Base-by-base conservation (phyloP, 1,140 invertebrate species). In the Pteromalus puparum region DNA sequence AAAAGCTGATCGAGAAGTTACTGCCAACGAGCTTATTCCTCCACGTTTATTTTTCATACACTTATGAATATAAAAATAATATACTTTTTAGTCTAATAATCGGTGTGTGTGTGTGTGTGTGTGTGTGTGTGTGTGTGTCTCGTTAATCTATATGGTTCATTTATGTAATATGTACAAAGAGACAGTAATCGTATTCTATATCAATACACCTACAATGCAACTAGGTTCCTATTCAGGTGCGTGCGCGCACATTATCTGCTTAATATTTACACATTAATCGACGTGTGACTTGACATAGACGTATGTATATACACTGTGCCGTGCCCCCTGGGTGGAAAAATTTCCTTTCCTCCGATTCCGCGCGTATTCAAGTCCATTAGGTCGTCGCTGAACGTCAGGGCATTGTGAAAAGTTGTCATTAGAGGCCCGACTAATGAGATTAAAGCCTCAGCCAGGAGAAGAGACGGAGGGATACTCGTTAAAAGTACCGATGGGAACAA, bases 131-230 rank as follows among this genome's bases (percentile, higher is more conserved):
- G 30, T 38, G 24, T 38, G 70, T 24, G 5, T 6, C n/a, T 74
- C 53, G 15, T 74, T 30, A 18, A 81, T 73, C 24, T 65, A 53
- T 53, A 75, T 74, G 18, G 12, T 7, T 74, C n/a, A 28, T 82
- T 72, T 26, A 18, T 48, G 15, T 48, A 0, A 5, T 61, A 9
- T n/a, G 53, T 61, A n/a, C 18, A n/a, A 42, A 72, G 24, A 70
- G 38, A 81, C 5, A 70, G 21, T 72, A 21, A 5, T 24, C 0
- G 7, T 30, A 74, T 74, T 82, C 46, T 82, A 72, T 72, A 81
- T 42, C 21, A 26, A 48, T 72, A 34, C 46, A 82, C 30, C 70
- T 82, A 82, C 48, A 1, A 42, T 76, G 73, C 73, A 75, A 75
- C 81, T 75, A 75, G 73, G 21, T 65, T 74, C 1, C 4, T 53